These are phyloP conservation scores for Enteromius fasciolatus DNA, from an alignment of 2,797 vertebrate genomes.

Conservation along the genomic window DNA sequence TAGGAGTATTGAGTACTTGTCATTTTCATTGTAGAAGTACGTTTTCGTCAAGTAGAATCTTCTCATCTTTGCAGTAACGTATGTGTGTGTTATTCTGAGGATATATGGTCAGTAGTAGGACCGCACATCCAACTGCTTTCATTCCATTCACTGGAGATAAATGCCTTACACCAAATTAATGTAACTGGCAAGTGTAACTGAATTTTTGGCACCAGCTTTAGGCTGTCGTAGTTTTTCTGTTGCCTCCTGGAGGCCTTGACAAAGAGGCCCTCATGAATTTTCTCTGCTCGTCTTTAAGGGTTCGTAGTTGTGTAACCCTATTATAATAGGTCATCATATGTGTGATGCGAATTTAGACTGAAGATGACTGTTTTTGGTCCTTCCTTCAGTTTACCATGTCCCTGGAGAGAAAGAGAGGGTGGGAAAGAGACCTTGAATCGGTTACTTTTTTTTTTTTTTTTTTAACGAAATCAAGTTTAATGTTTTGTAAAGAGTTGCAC, in stretches of 20 bases:
- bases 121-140: conserved; percentile 9
- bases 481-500: not conserved
- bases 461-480: not conserved
- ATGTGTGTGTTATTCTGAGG: not conserved
- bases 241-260: not conserved
- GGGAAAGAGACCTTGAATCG: conserved; percentile 5
- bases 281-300: conserved; percentile 27
- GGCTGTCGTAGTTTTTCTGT: conserved; percentile 3
- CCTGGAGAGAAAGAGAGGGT: not conserved
- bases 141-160: conserved; percentile 19
- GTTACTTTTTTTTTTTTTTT: not conserved
- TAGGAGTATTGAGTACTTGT: not conserved
- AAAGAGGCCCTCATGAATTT: conserved; percentile 5
- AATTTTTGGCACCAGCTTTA: conserved; percentile 33
- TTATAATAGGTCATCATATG: not conserved
- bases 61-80: not conserved
- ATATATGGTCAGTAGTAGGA: not conserved
- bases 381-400: conserved; percentile 14
- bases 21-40: not conserved
- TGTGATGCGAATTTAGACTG: conserved; percentile 9
- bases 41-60: conserved; percentile 1
- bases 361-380: conserved; percentile 29
- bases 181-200: conserved; percentile 32
- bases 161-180: conserved; percentile 1
- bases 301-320: conserved; percentile 11